Conservation (phyloP, 1,140 invertebrate species). For the Nautilus pompilius region DNA sequence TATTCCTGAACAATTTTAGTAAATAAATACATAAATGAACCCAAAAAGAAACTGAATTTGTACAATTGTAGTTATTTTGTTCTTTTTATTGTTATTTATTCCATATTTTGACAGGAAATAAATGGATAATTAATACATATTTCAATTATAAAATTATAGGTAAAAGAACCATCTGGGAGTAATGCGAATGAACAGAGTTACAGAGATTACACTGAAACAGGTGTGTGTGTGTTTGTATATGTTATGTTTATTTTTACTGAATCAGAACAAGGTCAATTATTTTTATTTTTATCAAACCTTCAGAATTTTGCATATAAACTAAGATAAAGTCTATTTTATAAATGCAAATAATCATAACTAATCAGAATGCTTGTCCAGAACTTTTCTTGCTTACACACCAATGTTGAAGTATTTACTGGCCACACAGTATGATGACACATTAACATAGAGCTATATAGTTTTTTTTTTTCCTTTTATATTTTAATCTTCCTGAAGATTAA, state of each 20-base stretch:
- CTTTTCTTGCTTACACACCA: not conserved
- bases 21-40: too few species aligned
- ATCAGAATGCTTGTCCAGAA: not conserved
- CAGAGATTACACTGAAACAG: constrained; percentile 20
- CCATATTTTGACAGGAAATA: not conserved
- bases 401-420: too few species aligned
- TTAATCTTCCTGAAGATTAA: too few species aligned
- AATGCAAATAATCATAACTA: not conserved
- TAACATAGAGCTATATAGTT: too few species aligned
- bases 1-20: too few species aligned
- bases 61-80: not conserved
- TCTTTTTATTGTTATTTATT: not conserved
- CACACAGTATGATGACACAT: too few species aligned
- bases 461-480: too few species aligned
- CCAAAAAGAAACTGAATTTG: too few species aligned
- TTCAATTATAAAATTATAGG: constrained; percentile 14
- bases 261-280: not conserved
- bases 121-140: not conserved
- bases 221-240: constrained; percentile 8
- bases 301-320: not conserved
- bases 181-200: constrained; percentile 22
- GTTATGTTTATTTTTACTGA: not conserved
- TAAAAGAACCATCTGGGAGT: constrained; percentile 24
- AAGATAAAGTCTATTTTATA: not conserved
- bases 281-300: not conserved